Base-by-base conservation (phyloP, 1,140 invertebrate genomes). In the Nymphalis io region DNA sequence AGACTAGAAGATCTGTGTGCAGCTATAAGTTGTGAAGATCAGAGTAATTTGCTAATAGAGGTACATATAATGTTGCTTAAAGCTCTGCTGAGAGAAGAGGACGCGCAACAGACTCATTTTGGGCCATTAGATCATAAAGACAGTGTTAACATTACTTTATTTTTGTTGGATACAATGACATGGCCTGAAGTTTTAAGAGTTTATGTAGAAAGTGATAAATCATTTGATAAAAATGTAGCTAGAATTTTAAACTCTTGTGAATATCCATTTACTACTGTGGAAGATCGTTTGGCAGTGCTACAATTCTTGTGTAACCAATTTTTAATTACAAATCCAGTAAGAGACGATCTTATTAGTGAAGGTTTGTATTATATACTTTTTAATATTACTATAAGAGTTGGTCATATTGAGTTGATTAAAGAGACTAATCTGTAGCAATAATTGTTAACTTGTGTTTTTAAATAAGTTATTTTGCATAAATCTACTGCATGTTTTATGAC, bases 1-100 rank as follows among this genome's bases (percentile, higher is more conserved):
- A 94, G 97, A 71, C 96, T 99, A 88, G 98, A 99, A 93, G 98
- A 99, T 89, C 97, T 99, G 85, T 98, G 98, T 93, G 96, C 97
- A 10, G 96, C 97, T 39, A 82, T 99, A n/a, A 93, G 95, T 62
- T 96, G 95, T 82, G 97, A 99, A 80, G 98, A 99, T 89, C 97
- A 98, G 87, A 98, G 95, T 76, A 95, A 95, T 84, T 89, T 99
- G 39, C 89, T 99, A 10, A 95, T 96, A 15, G 98, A 99, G 92
- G 95, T 98, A 76, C 98, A 99, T 87, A 96, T 98, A 68, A 96
- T 96, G 93, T 91, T 99, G 44, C 92, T 99, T 2, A 98, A 98
- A 92, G 95, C 98, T 11, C 93, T 99, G 64, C 90, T 99, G 33
- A 91, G 98, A 60, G 98, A 99, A 92, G 98, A 99, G 92, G 98